Evolutionary conservation across 1,140 invertebrate species (phyloP), one percentile per base, ranked within the genome.

Genomic region (Sarcophaga bullata): DNA sequence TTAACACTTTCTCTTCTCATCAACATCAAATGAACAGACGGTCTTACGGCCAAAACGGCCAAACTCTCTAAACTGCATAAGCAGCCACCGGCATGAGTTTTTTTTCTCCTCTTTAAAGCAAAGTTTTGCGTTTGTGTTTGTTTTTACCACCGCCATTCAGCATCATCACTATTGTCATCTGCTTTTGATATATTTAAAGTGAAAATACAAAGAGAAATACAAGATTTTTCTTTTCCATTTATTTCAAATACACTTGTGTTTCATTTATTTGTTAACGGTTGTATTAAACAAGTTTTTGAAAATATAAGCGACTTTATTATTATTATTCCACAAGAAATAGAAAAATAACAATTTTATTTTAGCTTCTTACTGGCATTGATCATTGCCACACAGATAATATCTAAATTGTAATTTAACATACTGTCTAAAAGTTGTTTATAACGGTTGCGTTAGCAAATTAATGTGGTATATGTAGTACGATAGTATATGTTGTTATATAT

Each of bases 1-100:
- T 68, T 68, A 68, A 68, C 62, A 68, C 62, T 68, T 68, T 68
- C 62, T 68, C 62, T 68, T 68, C 62, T 68, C 62, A 68, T 19
- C 62, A 19, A 68, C 62, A 68, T 37, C 25, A 37, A 37, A 4
- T 37, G 25, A 37, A 6, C 62, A 68, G 62, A n/a, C 62, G 62
- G 54, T 25, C 17, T 68, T 68, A 68, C 8, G n/a, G 17, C 8
- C 17, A 25, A 0, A 68, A 68, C 62, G 62, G 62, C 62, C 62
- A n/a, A 68, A 68, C 62, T 68, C 62, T 68, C 19, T n/a, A 8
- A 3, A 17, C n/a, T 17, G 6, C 19, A 17, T 37, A 4, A 37
- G 25, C 25, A 68, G 11, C 15, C 10, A n/a, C 62, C n/a, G 62
- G 62, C 62, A 19, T 68, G 17, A 68, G 62, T n/a, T 25, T 68